Conservation (phyloP, 2,113 vertebrate genomes). For the Salvelinus sp. region DNA sequence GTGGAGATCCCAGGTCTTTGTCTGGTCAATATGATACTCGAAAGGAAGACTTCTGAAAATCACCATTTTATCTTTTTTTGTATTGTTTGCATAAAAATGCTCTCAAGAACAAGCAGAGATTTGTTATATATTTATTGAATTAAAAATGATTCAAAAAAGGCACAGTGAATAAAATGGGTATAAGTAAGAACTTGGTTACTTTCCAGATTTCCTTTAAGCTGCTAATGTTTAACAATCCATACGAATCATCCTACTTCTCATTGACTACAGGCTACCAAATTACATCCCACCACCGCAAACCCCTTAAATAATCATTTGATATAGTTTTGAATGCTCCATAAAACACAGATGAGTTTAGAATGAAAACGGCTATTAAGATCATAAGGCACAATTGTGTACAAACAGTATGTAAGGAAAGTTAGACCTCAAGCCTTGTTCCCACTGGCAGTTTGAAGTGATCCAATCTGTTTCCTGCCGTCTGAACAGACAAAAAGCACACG, state of each 20-base stretch:
- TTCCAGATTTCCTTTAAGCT: slow-evolving; percentile 60
- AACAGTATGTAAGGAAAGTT: slow-evolving; percentile 25
- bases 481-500: too few species aligned
- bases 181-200: slow-evolving; percentile 52
- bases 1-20: slow-evolving; percentile 15
- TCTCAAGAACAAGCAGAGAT: slow-evolving; percentile 31
- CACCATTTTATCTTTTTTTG: slow-evolving; percentile 16
- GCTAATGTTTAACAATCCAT: slow-evolving; percentile 50
- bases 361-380: slow-evolving; percentile 26
- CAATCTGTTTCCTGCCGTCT: too few species aligned
- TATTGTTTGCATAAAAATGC: slow-evolving; percentile 42
- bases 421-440: too few species aligned
- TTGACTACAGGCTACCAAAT: slow-evolving; percentile 44
- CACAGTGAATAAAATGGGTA: slow-evolving; percentile 72
- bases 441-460: too few species aligned
- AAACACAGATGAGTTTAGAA: slow-evolving; percentile 53
- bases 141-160: slow-evolving; percentile 72
- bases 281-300: slow-evolving; percentile 64
- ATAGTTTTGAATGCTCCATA: slow-evolving; percentile 26
- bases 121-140: slow-evolving; percentile 81
- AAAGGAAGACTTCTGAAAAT: slow-evolving; percentile 23
- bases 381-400: slow-evolving; percentile 80
- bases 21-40: slow-evolving; percentile 42
- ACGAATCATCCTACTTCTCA: slow-evolving; percentile 52
- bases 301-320: slow-evolving; percentile 67